Percentiles rank a stretch among this genome's conserved stretches.
Conservation (phyloP, 2,888 invertebrate species). For the Caenorhabditis sinica region DNA sequence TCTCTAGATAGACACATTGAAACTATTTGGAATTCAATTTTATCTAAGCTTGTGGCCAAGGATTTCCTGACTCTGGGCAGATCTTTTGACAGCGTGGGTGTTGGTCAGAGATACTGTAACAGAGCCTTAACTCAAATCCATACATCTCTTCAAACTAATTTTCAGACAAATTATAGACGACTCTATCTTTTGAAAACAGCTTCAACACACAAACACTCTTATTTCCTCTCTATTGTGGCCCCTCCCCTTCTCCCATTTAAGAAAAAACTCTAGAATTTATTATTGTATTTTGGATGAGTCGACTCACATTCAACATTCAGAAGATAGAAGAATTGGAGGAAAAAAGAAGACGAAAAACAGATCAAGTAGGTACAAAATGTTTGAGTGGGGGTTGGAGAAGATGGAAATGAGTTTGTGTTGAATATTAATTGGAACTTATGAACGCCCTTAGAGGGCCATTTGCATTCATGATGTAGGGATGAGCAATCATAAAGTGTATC, state of each 20-base stretch:
- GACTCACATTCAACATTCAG: background rate
- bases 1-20: slow-evolving; percentile 13
- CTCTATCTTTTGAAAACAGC: background rate
- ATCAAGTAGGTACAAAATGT: slow-evolving; percentile 29
- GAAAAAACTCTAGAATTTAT: slow-evolving; percentile 23
- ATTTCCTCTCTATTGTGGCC: slow-evolving; percentile 8
- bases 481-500: background rate
- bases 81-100: too few relatives aligned
- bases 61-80: too few relatives aligned
- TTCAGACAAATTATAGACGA: background rate
- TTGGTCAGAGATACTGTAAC: background rate
- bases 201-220: background rate
- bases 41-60: too few relatives aligned
- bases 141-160: background rate
- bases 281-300: slow-evolving; percentile 27
- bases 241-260: background rate
- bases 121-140: too few relatives aligned
- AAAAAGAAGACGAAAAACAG: background rate
- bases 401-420: slow-evolving; percentile 19
- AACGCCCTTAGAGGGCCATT: slow-evolving; percentile 7
- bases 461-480: slow-evolving; percentile 30
- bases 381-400: slow-evolving; percentile 7
- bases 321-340: background rate
- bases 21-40: slow-evolving; percentile 31
- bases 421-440: slow-evolving; percentile 21